Evolutionary conservation across 1,140 invertebrate species (phyloP).

Genomic region (Drosophila biarmipes): DNA sequence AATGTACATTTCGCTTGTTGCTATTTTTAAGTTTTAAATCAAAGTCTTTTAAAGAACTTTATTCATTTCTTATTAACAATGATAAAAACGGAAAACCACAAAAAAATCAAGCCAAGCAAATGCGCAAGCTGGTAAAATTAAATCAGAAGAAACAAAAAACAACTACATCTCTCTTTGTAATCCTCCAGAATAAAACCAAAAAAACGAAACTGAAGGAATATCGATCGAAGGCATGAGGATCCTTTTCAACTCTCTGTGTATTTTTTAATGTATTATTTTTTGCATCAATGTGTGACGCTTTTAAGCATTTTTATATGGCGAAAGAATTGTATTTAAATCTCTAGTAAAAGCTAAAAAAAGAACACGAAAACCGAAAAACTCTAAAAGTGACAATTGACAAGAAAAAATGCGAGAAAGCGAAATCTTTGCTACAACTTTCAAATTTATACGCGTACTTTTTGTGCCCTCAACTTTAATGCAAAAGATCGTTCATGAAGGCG

Average conservation of each 20-base stretch:
- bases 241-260: conserved; percentile 69
- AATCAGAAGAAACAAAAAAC: conserved; percentile 28
- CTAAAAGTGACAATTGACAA: conserved; percentile 29
- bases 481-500: conserved; percentile 72
- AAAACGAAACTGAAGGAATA: conserved; percentile 33
- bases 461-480: conserved; percentile 71
- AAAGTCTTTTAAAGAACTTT: conserved; percentile 83
- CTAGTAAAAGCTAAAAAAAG: conserved; percentile 60
- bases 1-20: conserved; percentile 83
- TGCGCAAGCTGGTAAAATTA: conserved; percentile 51
- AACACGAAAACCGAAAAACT: conserved; percentile 28
- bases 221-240: conserved; percentile 46
- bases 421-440: conserved; percentile 73
- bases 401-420: conserved; percentile 49
- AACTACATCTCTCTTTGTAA: conserved; percentile 62
- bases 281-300: conserved; percentile 79
- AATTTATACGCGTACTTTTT: conserved; percentile 76
- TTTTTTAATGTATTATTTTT: conserved; percentile 77
- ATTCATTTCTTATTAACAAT: conserved; percentile 74
- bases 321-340: conserved; percentile 72
- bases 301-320: conserved; percentile 73
- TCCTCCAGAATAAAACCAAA: conserved; percentile 46
- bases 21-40: conserved; percentile 84
- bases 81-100: conserved; percentile 54
- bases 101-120: conserved; percentile 40